Evolutionary conservation across 2,888 invertebrate species (phyloP).

Genomic region (Platynereis dumerilii): DNA sequence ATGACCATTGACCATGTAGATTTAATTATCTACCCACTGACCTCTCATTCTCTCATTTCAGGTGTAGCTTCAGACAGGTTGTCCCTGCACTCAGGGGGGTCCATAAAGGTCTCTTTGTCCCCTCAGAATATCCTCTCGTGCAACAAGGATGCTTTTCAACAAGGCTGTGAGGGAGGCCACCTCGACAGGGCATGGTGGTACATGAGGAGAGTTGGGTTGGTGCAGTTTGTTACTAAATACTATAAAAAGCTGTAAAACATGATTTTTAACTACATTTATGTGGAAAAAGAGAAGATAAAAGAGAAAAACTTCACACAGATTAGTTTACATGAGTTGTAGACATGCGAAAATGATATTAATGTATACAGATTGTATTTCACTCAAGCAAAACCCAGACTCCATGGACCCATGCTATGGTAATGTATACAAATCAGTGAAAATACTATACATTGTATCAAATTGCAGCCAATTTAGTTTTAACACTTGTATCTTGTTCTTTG

Average conservation of each 20-base stretch:
- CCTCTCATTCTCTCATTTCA: slow-evolving; percentile 38
- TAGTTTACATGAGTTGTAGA: too few relatives aligned
- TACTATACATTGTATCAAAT: too few relatives aligned
- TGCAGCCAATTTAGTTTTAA: too few relatives aligned
- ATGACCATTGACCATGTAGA: too few relatives aligned
- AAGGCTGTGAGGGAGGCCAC: slow-evolving; percentile 86
- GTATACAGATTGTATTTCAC: too few relatives aligned
- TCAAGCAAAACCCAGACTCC: too few relatives aligned
- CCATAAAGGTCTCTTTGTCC: slow-evolving; percentile 73
- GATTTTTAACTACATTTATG: not conserved
- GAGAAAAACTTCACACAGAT: too few relatives aligned
- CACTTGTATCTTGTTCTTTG: not conserved
- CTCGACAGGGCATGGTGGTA: slow-evolving; percentile 92
- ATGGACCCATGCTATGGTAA: too few relatives aligned
- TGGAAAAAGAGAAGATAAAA: not conserved
- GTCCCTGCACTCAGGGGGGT: slow-evolving; percentile 83
- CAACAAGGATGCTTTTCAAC: slow-evolving; percentile 69
- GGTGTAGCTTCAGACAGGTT: slow-evolving; percentile 67
- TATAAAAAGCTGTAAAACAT: not conserved
- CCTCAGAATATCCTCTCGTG: slow-evolving; percentile 89
- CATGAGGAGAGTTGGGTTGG: slow-evolving; percentile 73
- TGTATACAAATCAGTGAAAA: too few relatives aligned
- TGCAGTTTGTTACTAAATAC: slow-evolving; percentile 8
- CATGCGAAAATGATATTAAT: too few relatives aligned
- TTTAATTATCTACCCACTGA: too few relatives aligned